Base-by-base conservation (phyloP, 2,113 vertebrate genomes). In the Pteropus alecto region DNA sequence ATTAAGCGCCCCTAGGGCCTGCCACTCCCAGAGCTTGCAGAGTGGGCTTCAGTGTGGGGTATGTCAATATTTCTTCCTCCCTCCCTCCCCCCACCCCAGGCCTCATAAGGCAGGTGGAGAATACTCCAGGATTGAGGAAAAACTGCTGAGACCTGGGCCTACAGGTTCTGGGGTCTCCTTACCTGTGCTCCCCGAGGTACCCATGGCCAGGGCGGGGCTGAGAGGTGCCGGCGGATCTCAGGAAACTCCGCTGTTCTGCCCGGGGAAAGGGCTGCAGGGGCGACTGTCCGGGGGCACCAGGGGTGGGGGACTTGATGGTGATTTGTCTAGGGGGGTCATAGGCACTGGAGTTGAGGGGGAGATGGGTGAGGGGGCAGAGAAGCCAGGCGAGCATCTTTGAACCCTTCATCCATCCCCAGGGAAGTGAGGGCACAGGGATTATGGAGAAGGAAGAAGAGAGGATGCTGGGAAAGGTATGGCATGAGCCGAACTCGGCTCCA, bases 321-420 rank as follows among this genome's bases (percentile, higher is more conserved):
- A 98, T 98, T 98, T 98, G 98, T 98, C 99, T 99, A 97, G 98
- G 99, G 97, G 99, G 99, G 95, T 99, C 99, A 97, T 99, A 99
- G 99, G 99, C 99, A 99, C 99, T 99, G 97, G 7, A 83, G 89
- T 85, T 91, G 93, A 96, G 60, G 95, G 84, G 58, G 94, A 98
- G 82, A 96, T 3, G 88, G 63, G 71, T 71, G 73, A 95, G 71
- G 77, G 94, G 22, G 22, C 79, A 90, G 73, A 93, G 94, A 96
- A 96, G 67, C 46, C 35, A 56, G 83, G 48, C 5, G 2, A 93
- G 76, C 73, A 28, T 74, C 92, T 96, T 24, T 92, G 78, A 89
- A 35, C 63, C 48, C 90, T 93, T 76, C 56, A 54, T 43, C 58
- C 48, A 65, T 28, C 51, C 73, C 51, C 38, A 41, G 90, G 93